Evolutionary conservation across 2,888 invertebrate species (phyloP).

Genomic region (Leucophenga montana): DNA sequence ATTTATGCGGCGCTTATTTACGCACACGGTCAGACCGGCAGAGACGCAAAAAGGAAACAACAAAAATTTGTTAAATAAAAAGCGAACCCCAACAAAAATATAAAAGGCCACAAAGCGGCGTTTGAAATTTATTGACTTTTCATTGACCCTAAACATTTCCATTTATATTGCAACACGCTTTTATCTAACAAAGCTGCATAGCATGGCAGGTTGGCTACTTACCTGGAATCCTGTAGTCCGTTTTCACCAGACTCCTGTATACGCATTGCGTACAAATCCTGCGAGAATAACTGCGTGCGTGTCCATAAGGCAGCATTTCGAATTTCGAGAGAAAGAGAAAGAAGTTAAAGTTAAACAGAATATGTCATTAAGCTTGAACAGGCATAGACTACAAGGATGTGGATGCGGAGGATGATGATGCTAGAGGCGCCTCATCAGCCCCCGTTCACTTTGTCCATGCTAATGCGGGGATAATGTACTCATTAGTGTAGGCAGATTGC

Average conservation of each 20-base stretch:
- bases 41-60: background rate
- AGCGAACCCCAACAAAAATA: conserved; percentile 16
- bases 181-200: background rate
- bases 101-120: conserved; percentile 5
- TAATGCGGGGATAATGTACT: conserved; percentile 17
- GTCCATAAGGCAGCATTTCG: conserved; percentile 1
- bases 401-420: background rate
- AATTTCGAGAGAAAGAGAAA: conserved; percentile 25
- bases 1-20: conserved; percentile 2
- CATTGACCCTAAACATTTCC: conserved; percentile 30
- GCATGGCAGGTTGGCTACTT: conserved; percentile 52
- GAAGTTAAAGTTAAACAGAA: conserved; percentile 37
- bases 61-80: background rate
- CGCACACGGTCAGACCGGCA: background rate
- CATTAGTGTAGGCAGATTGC: conserved; percentile 25
- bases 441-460: background rate
- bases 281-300: conserved; percentile 79
- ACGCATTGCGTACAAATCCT: conserved; percentile 83
- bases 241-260: conserved; percentile 79
- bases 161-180: conserved; percentile 18
- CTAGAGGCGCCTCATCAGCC: background rate
- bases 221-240: conserved; percentile 75
- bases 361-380: conserved; percentile 19
- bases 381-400: background rate
- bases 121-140: conserved; percentile 47